Evolutionary conservation across 2,888 invertebrate genomes (phyloP).

Genomic region (Drosophila fungiperda): DNA sequence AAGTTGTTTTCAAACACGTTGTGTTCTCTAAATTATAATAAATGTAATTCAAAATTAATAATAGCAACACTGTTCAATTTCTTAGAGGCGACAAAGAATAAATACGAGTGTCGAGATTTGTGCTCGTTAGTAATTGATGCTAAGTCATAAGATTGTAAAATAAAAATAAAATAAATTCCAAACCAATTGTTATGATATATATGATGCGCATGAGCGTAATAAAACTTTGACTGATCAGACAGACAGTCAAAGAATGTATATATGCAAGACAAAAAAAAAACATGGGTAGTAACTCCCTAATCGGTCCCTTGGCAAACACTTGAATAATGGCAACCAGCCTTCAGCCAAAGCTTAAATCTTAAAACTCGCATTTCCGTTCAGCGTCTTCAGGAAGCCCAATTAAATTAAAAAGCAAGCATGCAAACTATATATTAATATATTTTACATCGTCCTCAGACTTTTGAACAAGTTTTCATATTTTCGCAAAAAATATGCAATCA

Average conservation of each 20-base stretch:
- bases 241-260: background rate
- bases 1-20: slow-evolving; percentile 27
- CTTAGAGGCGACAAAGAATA: background rate
- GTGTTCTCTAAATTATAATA: slow-evolving; percentile 5
- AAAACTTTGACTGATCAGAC: background rate
- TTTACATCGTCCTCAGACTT: background rate
- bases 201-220: background rate
- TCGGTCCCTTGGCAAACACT: background rate
- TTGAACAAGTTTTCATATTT: background rate
- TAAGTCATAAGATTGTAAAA: background rate
- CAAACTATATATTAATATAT: background rate
- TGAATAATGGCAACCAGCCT: background rate
- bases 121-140: background rate
- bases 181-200: background rate
- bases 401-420: background rate
- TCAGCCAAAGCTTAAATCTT: background rate
- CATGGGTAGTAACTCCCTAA: background rate
- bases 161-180: background rate
- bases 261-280: background rate
- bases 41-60: background rate
- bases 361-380: background rate
- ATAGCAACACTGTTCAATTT: background rate
- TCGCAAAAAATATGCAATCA: background rate
- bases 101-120: background rate
- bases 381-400: background rate